Evolutionary conservation across 2,888 invertebrate species (phyloP).

Genomic region (Lepidocyrtinus sp.): DNA sequence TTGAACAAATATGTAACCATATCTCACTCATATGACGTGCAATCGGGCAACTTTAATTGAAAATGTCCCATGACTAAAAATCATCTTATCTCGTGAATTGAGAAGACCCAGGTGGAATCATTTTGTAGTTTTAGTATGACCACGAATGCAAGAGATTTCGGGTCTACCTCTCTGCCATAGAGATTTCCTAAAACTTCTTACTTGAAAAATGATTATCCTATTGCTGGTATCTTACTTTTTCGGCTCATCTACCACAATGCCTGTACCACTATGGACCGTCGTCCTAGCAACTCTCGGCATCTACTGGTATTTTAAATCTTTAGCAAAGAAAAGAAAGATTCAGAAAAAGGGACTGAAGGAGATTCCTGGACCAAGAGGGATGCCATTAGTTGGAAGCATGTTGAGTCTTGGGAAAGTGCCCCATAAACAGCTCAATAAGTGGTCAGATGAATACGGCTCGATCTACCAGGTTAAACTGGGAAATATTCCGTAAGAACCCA

Average conservation of each 20-base stretch:
- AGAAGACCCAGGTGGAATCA: neutral
- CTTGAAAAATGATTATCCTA: slow-evolving; percentile 20
- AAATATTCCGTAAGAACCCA: neutral
- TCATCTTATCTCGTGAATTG: neutral
- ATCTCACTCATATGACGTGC: neutral
- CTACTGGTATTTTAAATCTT: slow-evolving; percentile 13
- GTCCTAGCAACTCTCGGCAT: slow-evolving; percentile 20
- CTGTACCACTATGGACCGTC: neutral
- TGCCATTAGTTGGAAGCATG: slow-evolving; percentile 14
- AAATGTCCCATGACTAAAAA: neutral
- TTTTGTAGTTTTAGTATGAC: slow-evolving; percentile 20
- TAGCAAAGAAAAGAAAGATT: neutral
- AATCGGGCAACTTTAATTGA: neutral
- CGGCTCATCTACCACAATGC: too few relatives aligned
- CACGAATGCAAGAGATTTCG: too few relatives aligned
- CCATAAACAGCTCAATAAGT: slow-evolving; percentile 16
- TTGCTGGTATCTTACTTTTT: slow-evolving; percentile 18
- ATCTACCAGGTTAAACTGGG: slow-evolving; percentile 36
- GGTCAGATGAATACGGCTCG: slow-evolving; percentile 28
- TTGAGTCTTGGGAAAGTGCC: slow-evolving; percentile 15
- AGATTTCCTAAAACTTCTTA: neutral
- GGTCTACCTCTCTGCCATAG: too few relatives aligned
- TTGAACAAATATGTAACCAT: too few relatives aligned
- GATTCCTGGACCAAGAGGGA: slow-evolving; percentile 26
- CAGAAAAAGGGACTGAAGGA: slow-evolving; percentile 26